Conservation (phyloP, 2,888 invertebrate genomes). For the Vanessa cardui region DNA sequence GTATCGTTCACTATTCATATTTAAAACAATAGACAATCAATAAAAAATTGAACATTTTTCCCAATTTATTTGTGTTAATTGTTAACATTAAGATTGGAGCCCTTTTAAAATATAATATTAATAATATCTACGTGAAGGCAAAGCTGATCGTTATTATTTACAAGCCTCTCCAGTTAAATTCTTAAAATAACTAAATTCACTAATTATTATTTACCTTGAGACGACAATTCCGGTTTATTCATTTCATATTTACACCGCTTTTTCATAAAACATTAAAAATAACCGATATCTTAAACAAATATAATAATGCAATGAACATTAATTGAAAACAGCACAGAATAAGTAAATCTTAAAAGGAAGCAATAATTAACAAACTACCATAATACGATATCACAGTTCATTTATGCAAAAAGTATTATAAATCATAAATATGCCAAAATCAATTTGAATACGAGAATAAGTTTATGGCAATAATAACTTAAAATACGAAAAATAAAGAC, state of each 20-base stretch:
- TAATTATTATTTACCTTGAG: conserved; percentile 54
- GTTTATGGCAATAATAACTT: conserved; percentile 57
- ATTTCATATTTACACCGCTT: conserved; percentile 63
- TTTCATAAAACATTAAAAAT: conserved; percentile 46
- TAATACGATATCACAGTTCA: conserved; percentile 82
- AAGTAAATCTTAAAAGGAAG: conserved; percentile 61
- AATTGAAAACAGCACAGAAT: conserved; percentile 48
- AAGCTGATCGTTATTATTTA: conserved; percentile 69
- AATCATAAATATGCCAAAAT: conserved; percentile 49
- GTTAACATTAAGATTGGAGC: conserved; percentile 1
- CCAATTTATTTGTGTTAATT: conserved; percentile 2
- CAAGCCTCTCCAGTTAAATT: conserved; percentile 64
- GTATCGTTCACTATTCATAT: background rate
- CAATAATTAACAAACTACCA: conserved; percentile 75
- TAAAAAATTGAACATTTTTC: conserved; percentile 1
- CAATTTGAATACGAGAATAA: conserved; percentile 48
- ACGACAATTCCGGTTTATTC: conserved; percentile 75
- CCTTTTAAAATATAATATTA: conserved; percentile 8
- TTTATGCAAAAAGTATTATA: conserved; percentile 77
- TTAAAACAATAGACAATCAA: background rate
- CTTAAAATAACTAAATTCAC: conserved; percentile 51
- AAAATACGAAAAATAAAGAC: conserved; percentile 31
- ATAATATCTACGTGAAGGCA: conserved; percentile 28
- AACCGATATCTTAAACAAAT: conserved; percentile 44
- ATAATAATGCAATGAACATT: conserved; percentile 39